Percentiles rank a stretch among this genome's conserved stretches.
These are phyloP conservation scores for Gnatocerus cornutus DNA, from an alignment of 2,888 invertebrate species.

Conservation along the genomic window DNA sequence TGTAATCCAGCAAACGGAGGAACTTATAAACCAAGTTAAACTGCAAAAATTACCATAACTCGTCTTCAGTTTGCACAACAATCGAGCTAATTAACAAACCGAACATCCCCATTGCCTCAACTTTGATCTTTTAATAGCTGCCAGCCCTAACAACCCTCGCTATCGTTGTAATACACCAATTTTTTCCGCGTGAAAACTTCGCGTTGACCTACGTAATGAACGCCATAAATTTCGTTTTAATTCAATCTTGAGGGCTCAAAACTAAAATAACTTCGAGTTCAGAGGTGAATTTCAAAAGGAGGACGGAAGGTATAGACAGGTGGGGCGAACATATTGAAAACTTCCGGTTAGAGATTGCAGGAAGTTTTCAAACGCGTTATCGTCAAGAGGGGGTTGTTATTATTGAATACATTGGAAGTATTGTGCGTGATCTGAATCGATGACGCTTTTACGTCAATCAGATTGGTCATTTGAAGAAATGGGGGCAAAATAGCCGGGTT, in stretches of 20 bases:
- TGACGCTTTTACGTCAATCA: slow-evolving; percentile 30
- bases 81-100: not conserved
- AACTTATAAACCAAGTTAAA: not conserved
- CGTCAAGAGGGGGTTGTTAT: slow-evolving; percentile 44
- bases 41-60: not conserved
- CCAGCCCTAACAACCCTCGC: not conserved
- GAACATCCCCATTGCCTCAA: slow-evolving; percentile 1
- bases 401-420: slow-evolving; percentile 36
- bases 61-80: not conserved
- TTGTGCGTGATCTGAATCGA: slow-evolving; percentile 41
- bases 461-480: slow-evolving; percentile 8
- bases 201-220: slow-evolving; percentile 14
- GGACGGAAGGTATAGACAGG: slow-evolving; percentile 44
- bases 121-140: not conserved
- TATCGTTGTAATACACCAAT: slow-evolving; percentile 2
- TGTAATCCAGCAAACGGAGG: not conserved
- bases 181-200: no score
- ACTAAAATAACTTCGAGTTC: slow-evolving; percentile 21
- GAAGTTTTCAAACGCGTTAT: slow-evolving; percentile 49
- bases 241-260: slow-evolving; percentile 20
- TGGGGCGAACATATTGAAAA: slow-evolving; percentile 51
- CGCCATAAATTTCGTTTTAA: slow-evolving; percentile 32
- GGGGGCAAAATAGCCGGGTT: not conserved
- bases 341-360: slow-evolving; percentile 50
- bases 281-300: slow-evolving; percentile 30